These are phyloP conservation scores for Megaceryle maxima DNA, from an alignment of 2,113 vertebrate species.

Conservation along the genomic window DNA sequence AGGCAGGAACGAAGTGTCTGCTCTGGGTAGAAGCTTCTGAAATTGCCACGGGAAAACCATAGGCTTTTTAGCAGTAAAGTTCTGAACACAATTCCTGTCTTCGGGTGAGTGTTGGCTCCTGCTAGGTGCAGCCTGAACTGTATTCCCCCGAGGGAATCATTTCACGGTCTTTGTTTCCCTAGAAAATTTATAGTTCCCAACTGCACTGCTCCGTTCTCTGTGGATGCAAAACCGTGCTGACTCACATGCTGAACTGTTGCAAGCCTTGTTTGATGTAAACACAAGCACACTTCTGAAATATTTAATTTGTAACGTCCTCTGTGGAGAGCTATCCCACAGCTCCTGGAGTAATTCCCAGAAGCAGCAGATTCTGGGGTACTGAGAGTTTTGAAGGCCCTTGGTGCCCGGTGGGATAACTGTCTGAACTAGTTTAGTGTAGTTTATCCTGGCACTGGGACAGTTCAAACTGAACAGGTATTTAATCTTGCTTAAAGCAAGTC, in stretches of 20 bases:
- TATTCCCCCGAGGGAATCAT: background rate
- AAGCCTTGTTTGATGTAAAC: constrained; percentile 41
- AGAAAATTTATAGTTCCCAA: constrained; percentile 26
- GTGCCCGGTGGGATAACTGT: constrained; percentile 18
- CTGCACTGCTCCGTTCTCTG: background rate
- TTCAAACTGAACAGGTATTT: constrained; percentile 64
- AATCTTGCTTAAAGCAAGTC: constrained; percentile 60
- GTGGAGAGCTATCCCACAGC: constrained; percentile 48
- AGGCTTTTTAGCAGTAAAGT: background rate
- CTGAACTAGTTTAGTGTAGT: constrained; percentile 44
- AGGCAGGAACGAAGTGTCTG: background rate
- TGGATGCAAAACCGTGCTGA: constrained; percentile 37
- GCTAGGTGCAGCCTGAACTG: background rate
- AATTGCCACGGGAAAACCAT: background rate
- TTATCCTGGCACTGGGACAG: constrained; percentile 65
- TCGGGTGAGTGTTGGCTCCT: constrained; percentile 21
- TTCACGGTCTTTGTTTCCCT: background rate
- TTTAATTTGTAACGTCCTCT: constrained; percentile 56
- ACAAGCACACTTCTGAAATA: constrained; percentile 50
- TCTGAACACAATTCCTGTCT: constrained; percentile 30
- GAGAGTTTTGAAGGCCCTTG: constrained; percentile 39
- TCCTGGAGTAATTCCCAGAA: constrained; percentile 59
- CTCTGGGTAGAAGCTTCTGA: background rate
- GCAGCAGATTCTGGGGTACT: constrained; percentile 62
- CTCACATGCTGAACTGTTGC: constrained; percentile 40